phyloP scores from a whole-genome alignment of 2,113 vertebrate species.

The Macaca nemestrina region DNA sequence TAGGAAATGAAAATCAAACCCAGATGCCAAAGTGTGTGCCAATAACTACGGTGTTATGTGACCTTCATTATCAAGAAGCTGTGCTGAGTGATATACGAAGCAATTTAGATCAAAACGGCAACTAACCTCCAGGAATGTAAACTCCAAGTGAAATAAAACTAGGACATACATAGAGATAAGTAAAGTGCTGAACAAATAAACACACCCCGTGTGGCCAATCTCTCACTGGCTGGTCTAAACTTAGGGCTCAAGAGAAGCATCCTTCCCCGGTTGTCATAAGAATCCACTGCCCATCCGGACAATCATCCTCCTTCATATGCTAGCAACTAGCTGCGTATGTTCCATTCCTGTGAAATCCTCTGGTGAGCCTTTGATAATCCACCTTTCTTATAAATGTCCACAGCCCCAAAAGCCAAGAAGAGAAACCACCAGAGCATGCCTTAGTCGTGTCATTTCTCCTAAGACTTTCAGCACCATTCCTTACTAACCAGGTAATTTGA shows the following conservation, averaged over 20 bases:
- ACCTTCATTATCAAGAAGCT: not conserved
- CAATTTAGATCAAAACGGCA: not conserved
- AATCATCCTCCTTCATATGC: not conserved
- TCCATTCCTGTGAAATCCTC: not conserved
- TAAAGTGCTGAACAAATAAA: not conserved
- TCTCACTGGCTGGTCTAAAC: not conserved
- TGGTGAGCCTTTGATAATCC: not conserved
- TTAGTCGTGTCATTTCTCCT: not conserved
- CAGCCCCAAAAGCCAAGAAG: not conserved
- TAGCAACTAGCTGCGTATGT: not conserved
- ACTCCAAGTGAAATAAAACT: constrained; percentile 7
- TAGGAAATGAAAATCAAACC: not conserved
- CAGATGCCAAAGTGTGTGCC: not conserved
- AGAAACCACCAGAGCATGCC: not conserved
- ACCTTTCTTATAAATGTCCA: not conserved
- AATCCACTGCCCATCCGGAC: not conserved
- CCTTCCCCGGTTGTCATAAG: not conserved
- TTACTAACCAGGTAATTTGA: not conserved
- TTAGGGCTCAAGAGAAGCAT: not conserved
- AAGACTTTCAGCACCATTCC: not conserved
- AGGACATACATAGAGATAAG: not conserved
- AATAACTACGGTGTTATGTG: not conserved
- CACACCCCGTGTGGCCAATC: not conserved
- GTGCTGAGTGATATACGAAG: not conserved
- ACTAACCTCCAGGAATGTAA: not conserved